Base-by-base conservation (phyloP, 1,140 invertebrate genomes). In the Drosophila murphyi region DNA sequence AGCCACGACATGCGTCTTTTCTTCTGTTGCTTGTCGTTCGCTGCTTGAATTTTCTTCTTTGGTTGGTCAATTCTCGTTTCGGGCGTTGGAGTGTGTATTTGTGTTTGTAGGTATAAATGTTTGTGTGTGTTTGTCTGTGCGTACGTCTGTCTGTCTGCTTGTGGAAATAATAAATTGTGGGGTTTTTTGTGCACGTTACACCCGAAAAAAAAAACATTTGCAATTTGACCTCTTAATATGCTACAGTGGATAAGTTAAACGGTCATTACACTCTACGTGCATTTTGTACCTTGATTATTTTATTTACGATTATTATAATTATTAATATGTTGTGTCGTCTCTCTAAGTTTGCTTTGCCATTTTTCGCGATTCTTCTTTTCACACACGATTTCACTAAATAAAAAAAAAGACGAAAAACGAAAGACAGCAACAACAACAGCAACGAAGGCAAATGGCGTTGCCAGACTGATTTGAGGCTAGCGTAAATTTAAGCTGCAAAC, bases 31-130 rank as follows among this genome's bases (percentile, higher is more conserved):
- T 73, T 55, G 56, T 73, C 63, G 56, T 73, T 64, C 41, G 72
- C 71, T 35, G 61, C 55, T 43, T 65, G 45, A 20, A 20, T 31
- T 32, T 62, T 29, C 64, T 62, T 56, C 57, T 73, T 48, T 73
- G 20, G 61, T 45, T 77, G 70, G 54, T 86, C 56, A 67, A 52
- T 76, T 86, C 82, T 86, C 79, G 79, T 79, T 90, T 71, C 68
- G 51, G 70, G 47, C 75, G 50, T 64, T 71, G 39, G 45, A 51
- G 69, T 72, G 52, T 69, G 41, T 57, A 48, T 43, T 48, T 50
- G 52, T 60, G 60, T 65, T 35, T 35, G 37, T 45, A 28, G 6
- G 20, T 71, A 48, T 67, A 50, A 70, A 70, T 60, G 32, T 41
- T 52, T 35, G 39, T 47, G 12, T 20, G 20, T 20, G 20, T 20